Evolutionary conservation across 1,140 invertebrate genomes (phyloP), one percentile per base, ranked within the genome.

Genomic region (Aricia agestis): DNA sequence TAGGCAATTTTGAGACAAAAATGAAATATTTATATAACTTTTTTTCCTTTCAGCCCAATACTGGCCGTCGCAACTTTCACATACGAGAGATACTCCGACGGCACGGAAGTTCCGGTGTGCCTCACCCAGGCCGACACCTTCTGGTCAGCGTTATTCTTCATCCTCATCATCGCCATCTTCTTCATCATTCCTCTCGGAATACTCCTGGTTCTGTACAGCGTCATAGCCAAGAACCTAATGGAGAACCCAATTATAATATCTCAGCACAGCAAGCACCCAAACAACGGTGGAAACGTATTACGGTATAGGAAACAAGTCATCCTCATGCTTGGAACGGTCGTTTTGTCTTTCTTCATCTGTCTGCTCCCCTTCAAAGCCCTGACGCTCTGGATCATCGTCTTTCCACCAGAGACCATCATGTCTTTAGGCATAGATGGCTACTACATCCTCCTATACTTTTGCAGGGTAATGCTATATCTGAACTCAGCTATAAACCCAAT

Each of bases 401-500:
- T 94, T 6, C 94, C 95, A 6, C 91, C 93, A 1, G 94, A 95
- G 76, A 93, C 93, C 67, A 87, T 96, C 74, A 82, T 92, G 74
- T 87, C 90, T 15, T 87, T 93, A 75, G 97, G 96, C 19, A 88
- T 97, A 78, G 96, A 97, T 73, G 93, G 93, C 9, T 98, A 97
- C 91, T 98, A 97, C 89, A 96, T 95, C 82, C 92, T 98, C 66
- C 93, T 98, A 11, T 98, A 97, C 88, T 96, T 98, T 88, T 96
- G 95, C 79, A 93, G 97, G 65, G 94, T 97, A 32, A 96, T 98
- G 95, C 88, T 97, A 17, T 97, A 98, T 89, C 93, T 98, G 18
- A 98, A 98, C 84, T 97, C 97, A 6, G 96, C 97, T 31, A 95
- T 98, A 71, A 98, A 98, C 91, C 97, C 97, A 4, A 97, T 98